Conservation (phyloP, 2,888 invertebrate species). For the Gerris lacustris region DNA sequence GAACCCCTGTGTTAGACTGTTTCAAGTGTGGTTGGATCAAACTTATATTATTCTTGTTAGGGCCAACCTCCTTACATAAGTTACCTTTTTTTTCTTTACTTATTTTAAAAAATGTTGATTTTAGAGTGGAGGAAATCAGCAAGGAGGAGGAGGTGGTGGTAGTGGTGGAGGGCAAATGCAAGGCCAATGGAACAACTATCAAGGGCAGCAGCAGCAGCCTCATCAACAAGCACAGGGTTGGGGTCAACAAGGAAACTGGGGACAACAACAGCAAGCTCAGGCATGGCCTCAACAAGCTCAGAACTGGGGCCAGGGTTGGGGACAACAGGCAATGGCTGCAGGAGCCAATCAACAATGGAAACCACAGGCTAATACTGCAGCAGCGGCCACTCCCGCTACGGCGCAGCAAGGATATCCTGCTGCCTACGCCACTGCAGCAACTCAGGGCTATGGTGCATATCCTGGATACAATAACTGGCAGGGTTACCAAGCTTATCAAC, state of each 20-base stretch:
- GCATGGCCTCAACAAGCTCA: constrained; percentile 6
- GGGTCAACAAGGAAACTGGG: constrained; percentile 14
- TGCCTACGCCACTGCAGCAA: background rate
- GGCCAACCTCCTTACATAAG: too few species aligned
- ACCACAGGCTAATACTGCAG: background rate
- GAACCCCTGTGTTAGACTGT: too few species aligned
- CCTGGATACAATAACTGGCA: background rate
- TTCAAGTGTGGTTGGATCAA: too few species aligned
- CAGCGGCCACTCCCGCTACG: background rate
- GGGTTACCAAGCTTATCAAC: background rate
- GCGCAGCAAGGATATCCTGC: background rate
- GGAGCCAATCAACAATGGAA: constrained; percentile 10
- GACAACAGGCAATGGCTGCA: constrained; percentile 17
- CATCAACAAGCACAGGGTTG: constrained; percentile 11
- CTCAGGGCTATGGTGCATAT: background rate
- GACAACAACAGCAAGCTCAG: constrained; percentile 13
- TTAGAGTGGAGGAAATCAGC: constrained; percentile 5
- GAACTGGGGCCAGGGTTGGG: constrained; percentile 19
- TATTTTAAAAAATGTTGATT: too few species aligned
- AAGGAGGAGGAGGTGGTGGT: background rate
- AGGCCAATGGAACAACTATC: constrained; percentile 5
- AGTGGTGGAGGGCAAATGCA: constrained; percentile 6
- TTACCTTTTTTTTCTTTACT: too few species aligned
- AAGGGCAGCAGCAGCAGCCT: constrained; percentile 13
- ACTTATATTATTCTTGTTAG: too few species aligned